Base-by-base conservation (phyloP, 2,888 invertebrate species). In the Terebella lapidaria region DNA sequence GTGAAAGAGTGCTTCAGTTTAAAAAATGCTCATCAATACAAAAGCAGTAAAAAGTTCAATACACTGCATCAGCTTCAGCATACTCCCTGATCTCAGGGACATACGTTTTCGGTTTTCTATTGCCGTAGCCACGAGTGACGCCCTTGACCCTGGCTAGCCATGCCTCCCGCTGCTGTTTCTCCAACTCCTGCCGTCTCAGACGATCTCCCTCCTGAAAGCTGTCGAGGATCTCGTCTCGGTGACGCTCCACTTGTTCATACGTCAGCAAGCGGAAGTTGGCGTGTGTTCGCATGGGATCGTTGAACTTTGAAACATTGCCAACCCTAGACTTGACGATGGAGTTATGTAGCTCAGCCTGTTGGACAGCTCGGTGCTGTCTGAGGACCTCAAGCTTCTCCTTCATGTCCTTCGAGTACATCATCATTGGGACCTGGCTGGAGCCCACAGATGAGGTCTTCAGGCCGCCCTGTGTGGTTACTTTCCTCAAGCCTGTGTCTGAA, bases 211-310 rank as follows among this genome's bases (percentile, higher is more conserved):
- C 28, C 22, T 49, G 18, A 49, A 10, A 22, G 49, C 5, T 22
- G 24, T 49, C 49, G 5, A 10, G 18, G 10, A 49, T 49, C 47
- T 49, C 27, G n/a, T n/a, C n/a, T n/a, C 46, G 22, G 2, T 10
- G 45, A 53, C 67, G 67, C 30, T 73, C 46, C 5, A 52, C 42
- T 54, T 78, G 75, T 59, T 74, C 65, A 57, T 76, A 71, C 15
- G 78, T 78, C 27, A 69, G 63, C 60, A 78, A 67, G 57, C 74
- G 72, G 71, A 78, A 77, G 60, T 72, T 70, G 20, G 71, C 69
- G 65, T 76, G 72, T 28, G 66, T 72, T 25, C 77, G 62, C 70
- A 78, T 61, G 4, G 77, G 78, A 49, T 74, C 71, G 61, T 76
- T 77, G 63, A 67, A 74, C 28, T 68, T 67, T 59, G 74, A 76